A percentile compares a stretch with the other conserved stretches of the same genome.
These are phyloP conservation scores for Rhopilema esculentum DNA, from an alignment of 30 jellyfish, hydroid and myxozoan species.

Conservation along the genomic window DNA sequence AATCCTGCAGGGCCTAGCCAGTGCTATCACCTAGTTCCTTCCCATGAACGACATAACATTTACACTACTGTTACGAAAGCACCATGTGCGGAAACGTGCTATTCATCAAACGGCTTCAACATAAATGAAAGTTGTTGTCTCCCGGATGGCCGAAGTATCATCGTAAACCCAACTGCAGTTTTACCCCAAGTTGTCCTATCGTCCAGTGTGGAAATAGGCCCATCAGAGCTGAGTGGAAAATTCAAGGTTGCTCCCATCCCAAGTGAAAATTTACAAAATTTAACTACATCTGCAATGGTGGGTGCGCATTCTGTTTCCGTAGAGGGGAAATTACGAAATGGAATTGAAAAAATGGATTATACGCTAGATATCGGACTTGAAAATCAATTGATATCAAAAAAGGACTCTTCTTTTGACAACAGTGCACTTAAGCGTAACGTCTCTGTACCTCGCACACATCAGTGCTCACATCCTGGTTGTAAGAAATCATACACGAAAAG, in stretches of 20 bases:
- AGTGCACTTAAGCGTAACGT: constrained; percentile 48
- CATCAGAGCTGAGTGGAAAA: constrained; percentile 68
- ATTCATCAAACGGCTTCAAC: constrained; percentile 44
- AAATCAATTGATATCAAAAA: constrained; percentile 29
- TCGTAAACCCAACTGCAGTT: constrained; percentile 66
- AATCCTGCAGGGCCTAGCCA: constrained; percentile 76
- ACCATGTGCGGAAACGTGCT: constrained; percentile 61
- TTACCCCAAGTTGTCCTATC: constrained; percentile 64
- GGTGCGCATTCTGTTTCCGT: constrained; percentile 16
- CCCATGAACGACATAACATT: constrained; percentile 47
- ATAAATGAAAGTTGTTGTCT: constrained; percentile 44
- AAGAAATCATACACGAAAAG: constrained; percentile 96
- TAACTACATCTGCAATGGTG: constrained; percentile 41
- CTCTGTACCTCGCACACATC: constrained; percentile 95
- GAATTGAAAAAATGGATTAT: constrained; percentile 43
- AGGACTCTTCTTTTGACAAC: constrained; percentile 35
- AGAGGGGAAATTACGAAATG: constrained; percentile 43
- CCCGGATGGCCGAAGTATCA: constrained; percentile 59
- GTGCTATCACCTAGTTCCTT: constrained; percentile 82
- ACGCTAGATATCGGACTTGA: constrained; percentile 37
- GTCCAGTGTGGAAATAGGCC: constrained; percentile 55
- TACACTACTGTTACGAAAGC: constrained; percentile 68
- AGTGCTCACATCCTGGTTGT: constrained; percentile 95
- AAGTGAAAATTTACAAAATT: constrained; percentile 20
- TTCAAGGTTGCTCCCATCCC: constrained; percentile 62